Conservation (phyloP, 2,888 invertebrate genomes). For the Chouioia cunea region DNA sequence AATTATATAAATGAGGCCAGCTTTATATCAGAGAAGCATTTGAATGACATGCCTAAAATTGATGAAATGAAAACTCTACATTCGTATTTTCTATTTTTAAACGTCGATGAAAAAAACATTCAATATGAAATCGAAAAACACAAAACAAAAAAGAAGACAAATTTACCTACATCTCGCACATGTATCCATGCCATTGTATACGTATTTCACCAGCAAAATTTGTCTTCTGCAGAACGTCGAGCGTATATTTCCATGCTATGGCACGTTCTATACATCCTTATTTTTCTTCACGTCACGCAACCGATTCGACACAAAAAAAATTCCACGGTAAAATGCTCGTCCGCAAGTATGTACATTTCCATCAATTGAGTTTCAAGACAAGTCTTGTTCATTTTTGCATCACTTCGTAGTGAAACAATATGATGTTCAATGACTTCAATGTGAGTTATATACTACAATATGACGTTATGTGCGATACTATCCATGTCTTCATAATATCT, state of each 20-base stretch:
- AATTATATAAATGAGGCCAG: no score
- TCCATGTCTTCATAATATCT: no score
- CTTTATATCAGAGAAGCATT: no score
- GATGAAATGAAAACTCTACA: no score
- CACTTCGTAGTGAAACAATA: no score
- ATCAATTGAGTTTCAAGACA: constrained; percentile 23
- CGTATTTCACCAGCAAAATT: constrained; percentile 16
- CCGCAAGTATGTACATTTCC: constrained; percentile 14
- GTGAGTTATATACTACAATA: no score
- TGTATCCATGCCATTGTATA: neutral
- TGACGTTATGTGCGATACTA: no score
- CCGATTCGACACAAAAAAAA: constrained; percentile 8
- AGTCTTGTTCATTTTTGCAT: neutral
- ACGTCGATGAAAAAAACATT: constrained; percentile 11
- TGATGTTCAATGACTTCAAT: no score
- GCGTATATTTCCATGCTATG: constrained; percentile 49
- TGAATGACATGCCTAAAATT: no score
- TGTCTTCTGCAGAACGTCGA: constrained; percentile 14
- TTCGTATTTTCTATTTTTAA: no score
- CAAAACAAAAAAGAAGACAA: neutral
- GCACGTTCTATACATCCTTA: constrained; percentile 52
- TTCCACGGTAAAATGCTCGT: neutral
- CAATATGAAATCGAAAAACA: neutral
- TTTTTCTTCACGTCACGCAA: neutral
- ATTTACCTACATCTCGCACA: neutral